Percentiles rank a stretch among this genome's conserved stretches.
These are phyloP conservation scores for Podotricha telesiphe DNA, from an alignment of 2,888 invertebrate species.

Conservation along the genomic window DNA sequence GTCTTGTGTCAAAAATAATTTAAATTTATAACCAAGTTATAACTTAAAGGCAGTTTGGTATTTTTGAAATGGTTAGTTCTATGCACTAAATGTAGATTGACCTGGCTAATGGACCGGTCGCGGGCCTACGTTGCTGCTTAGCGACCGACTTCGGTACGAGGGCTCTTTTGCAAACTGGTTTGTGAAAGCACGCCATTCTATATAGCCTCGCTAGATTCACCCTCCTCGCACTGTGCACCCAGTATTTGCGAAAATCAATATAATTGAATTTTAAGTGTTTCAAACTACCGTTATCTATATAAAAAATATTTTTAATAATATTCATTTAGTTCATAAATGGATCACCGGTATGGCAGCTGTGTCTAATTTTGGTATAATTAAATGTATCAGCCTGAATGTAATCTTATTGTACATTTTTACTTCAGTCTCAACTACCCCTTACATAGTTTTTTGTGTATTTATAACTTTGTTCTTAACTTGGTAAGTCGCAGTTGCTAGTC, in stretches of 20 bases:
- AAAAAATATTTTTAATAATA: no score
- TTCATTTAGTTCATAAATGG: no score
- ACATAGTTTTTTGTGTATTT: background rate
- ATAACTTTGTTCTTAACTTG: slow-evolving; percentile 34
- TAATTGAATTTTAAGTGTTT: background rate
- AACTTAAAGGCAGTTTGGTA: slow-evolving; percentile 6
- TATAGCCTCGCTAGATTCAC: slow-evolving; percentile 49
- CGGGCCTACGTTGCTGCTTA: slow-evolving; percentile 49
- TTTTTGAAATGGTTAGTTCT: slow-evolving; percentile 22
- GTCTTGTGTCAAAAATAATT: slow-evolving; percentile 21
- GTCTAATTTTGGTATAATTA: no score
- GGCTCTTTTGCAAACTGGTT: slow-evolving; percentile 75
- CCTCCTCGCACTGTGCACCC: slow-evolving; percentile 41
- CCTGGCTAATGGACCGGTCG: slow-evolving; percentile 61
- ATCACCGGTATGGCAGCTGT: no score
- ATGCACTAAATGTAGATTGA: slow-evolving; percentile 53
- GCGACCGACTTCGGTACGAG: slow-evolving; percentile 64
- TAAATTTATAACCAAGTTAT: slow-evolving; percentile 4
- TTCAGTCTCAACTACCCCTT: background rate
- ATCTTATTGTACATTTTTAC: background rate
- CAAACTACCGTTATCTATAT: background rate
- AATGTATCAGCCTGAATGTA: background rate
- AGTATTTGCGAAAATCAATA: slow-evolving; percentile 14
- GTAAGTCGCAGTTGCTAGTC: slow-evolving; percentile 64
- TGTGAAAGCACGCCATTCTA: slow-evolving; percentile 54